Evolutionary conservation across 2,888 invertebrate species (phyloP).

Genomic region (Escarpia spicata): DNA sequence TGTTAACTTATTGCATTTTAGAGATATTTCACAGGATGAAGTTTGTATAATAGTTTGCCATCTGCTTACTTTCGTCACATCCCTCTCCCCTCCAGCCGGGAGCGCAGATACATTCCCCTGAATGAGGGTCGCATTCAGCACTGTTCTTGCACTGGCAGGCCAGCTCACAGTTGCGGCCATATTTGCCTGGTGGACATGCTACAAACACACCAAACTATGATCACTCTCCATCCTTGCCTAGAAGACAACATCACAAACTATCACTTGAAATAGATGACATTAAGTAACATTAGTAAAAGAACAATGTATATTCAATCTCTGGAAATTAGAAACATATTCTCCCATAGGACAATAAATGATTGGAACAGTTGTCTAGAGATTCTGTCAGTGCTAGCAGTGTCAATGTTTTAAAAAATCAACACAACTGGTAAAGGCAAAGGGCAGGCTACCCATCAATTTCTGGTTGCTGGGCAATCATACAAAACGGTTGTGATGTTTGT

Average conservation of each 20-base stretch:
- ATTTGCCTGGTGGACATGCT: constrained; percentile 20
- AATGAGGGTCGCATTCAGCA: constrained; percentile 42
- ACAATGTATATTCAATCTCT: too few relatives aligned
- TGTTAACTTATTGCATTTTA: background rate
- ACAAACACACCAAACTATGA: background rate
- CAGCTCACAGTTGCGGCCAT: constrained; percentile 46
- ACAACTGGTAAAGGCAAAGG: too few relatives aligned
- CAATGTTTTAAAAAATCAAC: too few relatives aligned
- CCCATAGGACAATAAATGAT: too few relatives aligned
- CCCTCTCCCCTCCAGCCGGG: constrained; percentile 53
- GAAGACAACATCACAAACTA: background rate
- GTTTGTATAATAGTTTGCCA: background rate
- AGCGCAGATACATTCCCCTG: constrained; percentile 43
- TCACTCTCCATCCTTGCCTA: background rate
- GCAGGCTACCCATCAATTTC: background rate
- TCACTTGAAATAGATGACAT: background rate
- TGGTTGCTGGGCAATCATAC: background rate
- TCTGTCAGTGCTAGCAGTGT: too few relatives aligned
- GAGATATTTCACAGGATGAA: background rate
- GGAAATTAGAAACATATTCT: too few relatives aligned
- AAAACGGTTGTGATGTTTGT: background rate
- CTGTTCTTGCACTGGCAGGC: constrained; percentile 54
- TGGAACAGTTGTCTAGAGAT: too few relatives aligned
- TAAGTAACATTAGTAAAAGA: too few relatives aligned
- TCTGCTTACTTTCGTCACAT: constrained; percentile 46